A percentile compares a stretch with the other conserved stretches of the same genome.
These are phyloP conservation scores for Brotula barbata DNA, from an alignment of 2,797 vertebrate genomes.

Conservation along the genomic window DNA sequence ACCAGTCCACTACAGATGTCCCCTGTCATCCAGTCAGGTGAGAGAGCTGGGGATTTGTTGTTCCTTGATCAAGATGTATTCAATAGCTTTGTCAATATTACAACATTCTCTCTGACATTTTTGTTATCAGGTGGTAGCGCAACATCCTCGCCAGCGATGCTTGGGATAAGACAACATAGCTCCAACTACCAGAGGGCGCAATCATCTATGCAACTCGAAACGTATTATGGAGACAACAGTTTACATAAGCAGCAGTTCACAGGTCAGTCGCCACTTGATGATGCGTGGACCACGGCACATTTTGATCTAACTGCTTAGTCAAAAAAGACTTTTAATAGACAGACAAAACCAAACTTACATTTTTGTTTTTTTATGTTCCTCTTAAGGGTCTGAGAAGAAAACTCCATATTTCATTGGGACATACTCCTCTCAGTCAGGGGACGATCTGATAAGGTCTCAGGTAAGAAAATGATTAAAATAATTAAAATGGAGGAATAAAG, in stretches of 20 bases:
- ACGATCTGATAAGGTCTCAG: constrained; percentile 88
- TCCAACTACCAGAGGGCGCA: constrained; percentile 91
- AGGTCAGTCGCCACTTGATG: constrained; percentile 74
- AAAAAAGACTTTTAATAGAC: no score
- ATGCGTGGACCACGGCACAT: not conserved
- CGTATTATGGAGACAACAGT: constrained; percentile 90
- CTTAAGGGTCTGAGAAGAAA: constrained; percentile 90
- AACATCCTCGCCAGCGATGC: constrained; percentile 93
- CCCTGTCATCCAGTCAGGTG: constrained; percentile 95
- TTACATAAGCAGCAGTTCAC: constrained; percentile 87
- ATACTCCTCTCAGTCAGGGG: constrained; percentile 93
- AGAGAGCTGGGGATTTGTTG: constrained; percentile 47
- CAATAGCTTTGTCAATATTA: no score
- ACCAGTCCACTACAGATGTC: constrained; percentile 95
- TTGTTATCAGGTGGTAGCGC: constrained; percentile 88
- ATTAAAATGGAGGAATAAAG: no score
- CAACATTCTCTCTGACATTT: not conserved
- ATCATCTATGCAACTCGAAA: constrained; percentile 97
- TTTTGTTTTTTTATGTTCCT: constrained; percentile 5
- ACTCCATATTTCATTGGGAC: constrained; percentile 96
- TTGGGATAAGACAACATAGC: constrained; percentile 91
- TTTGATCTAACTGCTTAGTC: no score
- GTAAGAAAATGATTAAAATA: constrained; percentile 69
- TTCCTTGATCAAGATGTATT: no score
- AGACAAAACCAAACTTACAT: no score